Evolutionary conservation across 2,113 vertebrate species (phyloP), one percentile per base, ranked within the genome.

Genomic region (Bothrops jararaca): DNA sequence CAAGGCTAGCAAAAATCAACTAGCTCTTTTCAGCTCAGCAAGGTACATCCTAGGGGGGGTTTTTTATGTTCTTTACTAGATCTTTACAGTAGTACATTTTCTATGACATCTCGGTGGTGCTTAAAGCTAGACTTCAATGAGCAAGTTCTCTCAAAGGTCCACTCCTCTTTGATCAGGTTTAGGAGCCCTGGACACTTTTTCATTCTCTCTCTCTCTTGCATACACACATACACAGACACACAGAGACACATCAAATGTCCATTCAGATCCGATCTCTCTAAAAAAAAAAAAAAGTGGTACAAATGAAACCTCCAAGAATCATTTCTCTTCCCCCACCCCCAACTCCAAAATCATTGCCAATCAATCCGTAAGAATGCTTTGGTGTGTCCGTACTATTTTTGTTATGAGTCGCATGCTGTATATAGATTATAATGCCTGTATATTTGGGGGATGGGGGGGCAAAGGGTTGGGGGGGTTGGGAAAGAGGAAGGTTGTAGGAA

Each of bases 401-500:
- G 94, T 96, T 95, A 20, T 39, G 52, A 95, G 96, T 50, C 96
- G 97, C 97, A 97, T 98, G 97, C 95, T 98, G 96, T 97, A 95
- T n/a, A 97, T 92, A 95, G 85, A 42, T 80, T 92, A 94, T 92
- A 93, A 94, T 95, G 96, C 96, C 95, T 97, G 96, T 86, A 91
- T 58, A 89, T 91, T 34, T 86, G 74, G 92, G 26, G 23, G 12
- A 29, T 1, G 11, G 64, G 24, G 24, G 74, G 92, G 74, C 56
- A 90, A 93, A 53, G 74, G 56, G 45, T n/a, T 80, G 50, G 88
- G 80, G 56, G 34, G 92, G n/a, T 13, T 86, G 54, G 58, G 0
- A 29, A 15, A 23, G 7, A 69, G 69, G 26, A 91, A 89, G 93
- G 87, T 50, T 3, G 56, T 86, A 92, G 86, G 34, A 20, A 91